Conservation (phyloP, 1,140 invertebrate species). For the Probaryconus sp. region DNA sequence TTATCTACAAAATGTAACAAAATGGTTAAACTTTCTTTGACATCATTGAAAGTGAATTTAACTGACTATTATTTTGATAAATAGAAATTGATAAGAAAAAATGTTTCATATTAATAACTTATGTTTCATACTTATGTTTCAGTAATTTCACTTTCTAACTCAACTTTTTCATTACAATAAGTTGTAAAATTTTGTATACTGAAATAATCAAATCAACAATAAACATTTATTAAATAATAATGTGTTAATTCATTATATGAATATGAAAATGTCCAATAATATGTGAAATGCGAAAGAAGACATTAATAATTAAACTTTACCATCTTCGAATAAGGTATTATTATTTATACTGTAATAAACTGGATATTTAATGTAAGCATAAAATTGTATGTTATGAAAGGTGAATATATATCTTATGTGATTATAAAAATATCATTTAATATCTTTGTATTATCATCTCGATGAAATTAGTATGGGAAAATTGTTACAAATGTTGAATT, state of each 20-base stretch:
- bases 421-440: too few relatives aligned
- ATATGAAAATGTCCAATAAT: too few relatives aligned
- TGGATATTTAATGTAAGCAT: not conserved
- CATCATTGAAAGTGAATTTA: slow-evolving; percentile 11
- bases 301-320: not conserved
- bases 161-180: not conserved
- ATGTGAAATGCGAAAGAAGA: not conserved
- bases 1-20: slow-evolving; percentile 5
- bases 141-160: slow-evolving; percentile 5
- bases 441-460: too few relatives aligned
- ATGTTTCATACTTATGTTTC: not conserved
- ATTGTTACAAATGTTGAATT: too few relatives aligned
- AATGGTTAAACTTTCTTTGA: slow-evolving; percentile 7
- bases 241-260: too few relatives aligned
- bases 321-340: not conserved
- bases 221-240: too few relatives aligned
- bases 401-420: too few relatives aligned
- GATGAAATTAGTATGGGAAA: too few relatives aligned
- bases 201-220: too few relatives aligned
- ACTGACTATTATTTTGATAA: not conserved
- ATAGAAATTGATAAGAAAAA: not conserved
- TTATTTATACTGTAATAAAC: slow-evolving; percentile 3
- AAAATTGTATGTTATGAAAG: too few relatives aligned
- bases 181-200: not conserved
- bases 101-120: not conserved